Evolutionary conservation across 1,140 invertebrate species (phyloP).

Genomic region (Antheraea mylitta): DNA sequence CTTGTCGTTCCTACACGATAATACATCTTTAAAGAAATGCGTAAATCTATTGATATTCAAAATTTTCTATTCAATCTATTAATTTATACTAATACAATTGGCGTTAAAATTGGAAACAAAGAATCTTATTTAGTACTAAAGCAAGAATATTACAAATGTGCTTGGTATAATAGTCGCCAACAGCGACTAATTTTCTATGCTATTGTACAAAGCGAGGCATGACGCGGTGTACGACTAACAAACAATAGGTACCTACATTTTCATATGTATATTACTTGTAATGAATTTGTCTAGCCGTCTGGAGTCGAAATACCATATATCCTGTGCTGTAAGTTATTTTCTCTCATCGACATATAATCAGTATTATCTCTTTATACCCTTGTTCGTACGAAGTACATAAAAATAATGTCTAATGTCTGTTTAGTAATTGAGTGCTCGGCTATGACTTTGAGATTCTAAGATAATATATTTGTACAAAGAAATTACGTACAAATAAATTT

Average conservation of each 20-base stretch:
- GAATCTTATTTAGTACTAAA: neutral
- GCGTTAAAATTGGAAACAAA: neutral
- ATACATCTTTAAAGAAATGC: too few species aligned
- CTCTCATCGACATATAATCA: neutral
- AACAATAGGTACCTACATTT: neutral
- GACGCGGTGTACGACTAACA: neutral
- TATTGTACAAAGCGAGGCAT: neutral
- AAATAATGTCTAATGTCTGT: too few species aligned
- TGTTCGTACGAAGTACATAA: too few species aligned
- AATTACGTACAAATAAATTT: too few species aligned
- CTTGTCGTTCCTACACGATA: neutral
- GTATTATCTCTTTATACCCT: too few species aligned
- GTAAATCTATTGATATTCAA: too few species aligned
- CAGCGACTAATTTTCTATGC: neutral
- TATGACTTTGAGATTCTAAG: too few species aligned
- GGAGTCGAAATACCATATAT: neutral
- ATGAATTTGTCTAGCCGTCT: neutral
- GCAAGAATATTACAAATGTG: neutral
- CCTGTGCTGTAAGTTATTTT: neutral
- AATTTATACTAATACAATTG: neutral
- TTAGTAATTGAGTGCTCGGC: too few species aligned
- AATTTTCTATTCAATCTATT: too few species aligned
- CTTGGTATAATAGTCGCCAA: neutral
- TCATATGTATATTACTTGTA: neutral
- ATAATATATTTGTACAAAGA: too few species aligned